Evolutionary conservation across 1,140 invertebrate species (phyloP).

Genomic region (Drosophila sturtevanti): DNA sequence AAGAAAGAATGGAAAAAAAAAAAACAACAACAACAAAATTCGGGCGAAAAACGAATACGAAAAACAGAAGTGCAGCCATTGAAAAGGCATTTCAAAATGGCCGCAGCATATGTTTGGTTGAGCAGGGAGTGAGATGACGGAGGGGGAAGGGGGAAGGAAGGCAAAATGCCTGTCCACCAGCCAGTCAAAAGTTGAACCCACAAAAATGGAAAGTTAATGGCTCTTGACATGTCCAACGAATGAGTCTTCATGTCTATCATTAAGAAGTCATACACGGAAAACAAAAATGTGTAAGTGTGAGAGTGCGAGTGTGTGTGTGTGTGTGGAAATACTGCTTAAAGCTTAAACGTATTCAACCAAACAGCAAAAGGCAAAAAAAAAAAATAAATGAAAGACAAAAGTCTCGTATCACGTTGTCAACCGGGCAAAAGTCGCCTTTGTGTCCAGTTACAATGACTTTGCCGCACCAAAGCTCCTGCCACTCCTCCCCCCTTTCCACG

Average conservation of each 20-base stretch:
- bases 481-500: not conserved
- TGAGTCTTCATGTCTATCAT: constrained; percentile 24
- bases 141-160: not conserved
- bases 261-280: constrained; percentile 20
- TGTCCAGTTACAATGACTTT: constrained; percentile 30
- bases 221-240: constrained; percentile 33
- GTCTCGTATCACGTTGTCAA: constrained; percentile 35
- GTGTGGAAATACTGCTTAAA: not conserved
- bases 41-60: constrained; percentile 9
- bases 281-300: constrained; percentile 1
- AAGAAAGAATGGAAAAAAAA: constrained; percentile 22
- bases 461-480: constrained; percentile 35
- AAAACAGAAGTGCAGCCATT: constrained; percentile 71
- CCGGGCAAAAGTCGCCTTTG: constrained; percentile 53
- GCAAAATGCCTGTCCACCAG: constrained; percentile 24
- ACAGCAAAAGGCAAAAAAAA: constrained; percentile 3
- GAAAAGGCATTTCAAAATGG: constrained; percentile 77
- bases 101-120: constrained; percentile 42
- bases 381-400: constrained; percentile 67
- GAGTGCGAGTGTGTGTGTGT: not conserved
- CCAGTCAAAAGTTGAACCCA: constrained; percentile 38
- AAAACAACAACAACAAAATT: not conserved
- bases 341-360: constrained; percentile 6
- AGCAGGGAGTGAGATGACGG: not conserved
- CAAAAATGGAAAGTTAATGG: constrained; percentile 50